These are phyloP conservation scores for Trochalopteron elliotii DNA, from an alignment of 2,113 vertebrate species.

Conservation along the genomic window DNA sequence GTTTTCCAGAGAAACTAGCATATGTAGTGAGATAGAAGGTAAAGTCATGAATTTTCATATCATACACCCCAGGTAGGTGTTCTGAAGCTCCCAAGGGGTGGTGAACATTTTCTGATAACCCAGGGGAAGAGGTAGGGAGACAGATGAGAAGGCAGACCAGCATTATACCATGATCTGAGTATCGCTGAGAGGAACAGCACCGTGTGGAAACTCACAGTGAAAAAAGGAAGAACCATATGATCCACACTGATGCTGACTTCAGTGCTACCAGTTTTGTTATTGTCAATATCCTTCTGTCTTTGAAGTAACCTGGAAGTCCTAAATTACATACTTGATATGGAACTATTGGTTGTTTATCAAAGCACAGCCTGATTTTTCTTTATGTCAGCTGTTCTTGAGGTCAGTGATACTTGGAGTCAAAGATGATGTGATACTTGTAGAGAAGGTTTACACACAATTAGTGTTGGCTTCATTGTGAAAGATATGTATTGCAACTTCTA, in stretches of 20 bases:
- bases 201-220: neutral
- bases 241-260: neutral
- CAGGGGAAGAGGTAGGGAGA: neutral
- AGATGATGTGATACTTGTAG: neutral
- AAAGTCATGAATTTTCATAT: neutral
- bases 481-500: neutral
- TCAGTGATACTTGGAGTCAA: neutral
- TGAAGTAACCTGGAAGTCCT: neutral
- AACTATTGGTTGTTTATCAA: neutral
- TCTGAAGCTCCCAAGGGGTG: neutral
- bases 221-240: neutral
- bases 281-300: neutral
- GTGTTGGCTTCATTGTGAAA: neutral
- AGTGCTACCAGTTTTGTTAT: neutral
- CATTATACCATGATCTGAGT: neutral
- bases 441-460: neutral
- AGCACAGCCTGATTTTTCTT: neutral
- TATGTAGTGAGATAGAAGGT: neutral
- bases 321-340: neutral
- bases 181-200: neutral
- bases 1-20: neutral
- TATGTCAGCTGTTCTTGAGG: neutral
- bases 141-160: neutral
- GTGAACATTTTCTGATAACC: neutral
- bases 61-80: fast-evolving